phyloP scores from a whole-genome alignment of 2,797 vertebrate species.

The Notamacropus eugenii region DNA sequence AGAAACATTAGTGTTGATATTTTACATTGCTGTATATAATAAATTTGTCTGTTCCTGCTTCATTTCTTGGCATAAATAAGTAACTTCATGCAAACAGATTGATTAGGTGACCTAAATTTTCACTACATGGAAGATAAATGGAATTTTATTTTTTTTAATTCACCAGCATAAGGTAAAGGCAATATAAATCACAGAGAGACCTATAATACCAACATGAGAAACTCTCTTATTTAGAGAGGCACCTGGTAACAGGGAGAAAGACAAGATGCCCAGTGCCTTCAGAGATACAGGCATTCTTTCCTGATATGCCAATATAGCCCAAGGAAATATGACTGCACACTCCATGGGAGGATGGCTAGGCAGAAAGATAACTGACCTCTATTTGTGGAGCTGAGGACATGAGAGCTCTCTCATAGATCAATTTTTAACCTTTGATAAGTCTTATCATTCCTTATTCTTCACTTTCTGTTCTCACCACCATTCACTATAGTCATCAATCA shows the following conservation, averaged over 20 bases:
- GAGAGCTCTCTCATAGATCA: background rate
- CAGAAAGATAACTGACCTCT: accelerated
- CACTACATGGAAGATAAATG: background rate
- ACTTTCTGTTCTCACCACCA: background rate
- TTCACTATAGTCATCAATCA: accelerated
- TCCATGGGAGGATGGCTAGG: accelerated
- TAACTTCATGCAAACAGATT: conserved; percentile 27
- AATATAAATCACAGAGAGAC: background rate
- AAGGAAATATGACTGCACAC: background rate
- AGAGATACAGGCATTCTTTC: accelerated
- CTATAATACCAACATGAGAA: background rate
- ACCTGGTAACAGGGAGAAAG: background rate
- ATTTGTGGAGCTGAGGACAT: background rate
- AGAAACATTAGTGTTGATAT: background rate
- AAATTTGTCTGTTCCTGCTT: background rate
- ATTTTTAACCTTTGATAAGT: background rate
- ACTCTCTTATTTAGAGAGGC: background rate
- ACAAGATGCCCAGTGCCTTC: accelerated
- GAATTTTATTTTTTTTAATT: background rate
- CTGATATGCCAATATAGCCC: background rate
- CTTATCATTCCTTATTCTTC: background rate
- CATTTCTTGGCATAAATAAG: conserved; percentile 17
- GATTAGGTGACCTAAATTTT: background rate
- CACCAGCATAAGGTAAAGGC: background rate
- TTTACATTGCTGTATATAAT: background rate